These are phyloP conservation scores for Cosmorhoe ocellata DNA, from an alignment of 2,888 invertebrate species.

Conservation along the genomic window DNA sequence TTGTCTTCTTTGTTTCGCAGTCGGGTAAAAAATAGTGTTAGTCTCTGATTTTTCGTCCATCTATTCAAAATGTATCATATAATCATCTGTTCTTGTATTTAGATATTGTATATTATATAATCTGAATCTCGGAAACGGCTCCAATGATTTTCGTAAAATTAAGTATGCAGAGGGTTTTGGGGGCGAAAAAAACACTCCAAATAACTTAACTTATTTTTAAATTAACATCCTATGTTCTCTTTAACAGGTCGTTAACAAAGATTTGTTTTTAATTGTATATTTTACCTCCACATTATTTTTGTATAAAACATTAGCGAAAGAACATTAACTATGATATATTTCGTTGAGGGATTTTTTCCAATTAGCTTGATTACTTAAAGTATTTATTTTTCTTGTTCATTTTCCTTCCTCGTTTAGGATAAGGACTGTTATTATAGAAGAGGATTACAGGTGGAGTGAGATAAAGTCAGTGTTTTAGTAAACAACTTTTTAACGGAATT, in stretches of 20 bases:
- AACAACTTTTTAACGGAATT: too few relatives aligned
- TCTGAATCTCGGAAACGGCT: too few relatives aligned
- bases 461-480: not conserved
- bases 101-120: too few relatives aligned
- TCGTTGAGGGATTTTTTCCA: conserved; percentile 57
- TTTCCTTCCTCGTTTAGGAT: conserved; percentile 34
- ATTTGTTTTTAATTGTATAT: conserved; percentile 64
- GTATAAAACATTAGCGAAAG: conserved; percentile 61
- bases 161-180: too few relatives aligned
- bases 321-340: conserved; percentile 68
- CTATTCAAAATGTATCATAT: too few relatives aligned
- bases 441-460: conserved; percentile 9
- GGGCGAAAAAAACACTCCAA: not conserved
- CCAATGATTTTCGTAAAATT: too few relatives aligned
- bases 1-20: conserved; percentile 5
- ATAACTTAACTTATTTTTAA: conserved; percentile 2
- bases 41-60: too few relatives aligned
- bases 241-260: conserved; percentile 40
- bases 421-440: conserved; percentile 21
- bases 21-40: too few relatives aligned
- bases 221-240: conserved; percentile 9
- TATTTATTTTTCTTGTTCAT: conserved; percentile 42
- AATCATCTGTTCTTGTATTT: too few relatives aligned
- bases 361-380: conserved; percentile 67
- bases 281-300: conserved; percentile 39